Evolutionary conservation across 92 coral and sea anemone genomes (phyloP).

Genomic region (Phenganax subtilis): DNA sequence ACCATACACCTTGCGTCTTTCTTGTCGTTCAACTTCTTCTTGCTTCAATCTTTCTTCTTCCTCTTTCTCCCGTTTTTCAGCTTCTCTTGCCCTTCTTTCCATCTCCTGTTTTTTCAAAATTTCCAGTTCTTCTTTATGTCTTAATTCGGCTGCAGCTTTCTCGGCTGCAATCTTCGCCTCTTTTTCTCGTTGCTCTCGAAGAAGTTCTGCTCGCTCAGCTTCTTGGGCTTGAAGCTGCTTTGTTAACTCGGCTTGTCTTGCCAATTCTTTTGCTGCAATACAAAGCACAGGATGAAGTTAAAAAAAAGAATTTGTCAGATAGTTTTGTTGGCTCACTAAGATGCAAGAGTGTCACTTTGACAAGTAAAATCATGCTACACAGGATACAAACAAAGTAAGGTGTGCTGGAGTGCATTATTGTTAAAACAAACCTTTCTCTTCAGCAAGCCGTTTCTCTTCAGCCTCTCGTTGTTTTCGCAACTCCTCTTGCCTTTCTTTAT

Average conservation of each 20-base stretch:
- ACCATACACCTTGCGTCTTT: conserved; percentile 70
- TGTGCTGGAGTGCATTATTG: background rate
- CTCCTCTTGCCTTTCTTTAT: conserved; percentile 76
- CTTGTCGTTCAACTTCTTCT: conserved; percentile 77
- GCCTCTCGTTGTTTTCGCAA: conserved; percentile 76
- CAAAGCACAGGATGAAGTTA: no score
- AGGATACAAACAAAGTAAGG: no score
- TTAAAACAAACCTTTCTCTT: conserved; percentile 52
- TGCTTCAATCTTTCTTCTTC: conserved; percentile 56
- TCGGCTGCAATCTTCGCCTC: conserved; percentile 15
- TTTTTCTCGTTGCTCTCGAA: conserved; percentile 23
- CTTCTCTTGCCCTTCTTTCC: conserved; percentile 21
- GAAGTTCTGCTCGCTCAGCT: conserved; percentile 47
- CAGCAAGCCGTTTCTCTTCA: conserved; percentile 78
- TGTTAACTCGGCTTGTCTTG: conserved; percentile 68
- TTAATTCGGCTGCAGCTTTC: conserved; percentile 3
- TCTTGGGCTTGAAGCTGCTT: conserved; percentile 73
- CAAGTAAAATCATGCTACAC: no score
- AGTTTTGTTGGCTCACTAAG: no score
- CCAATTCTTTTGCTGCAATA: conserved; percentile 65
- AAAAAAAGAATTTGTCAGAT: no score
- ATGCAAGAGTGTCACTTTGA: no score
- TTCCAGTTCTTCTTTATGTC: conserved; percentile 23
- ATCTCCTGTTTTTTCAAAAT: conserved; percentile 3
- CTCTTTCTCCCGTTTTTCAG: conserved; percentile 32